Evolutionary conservation across 1,140 invertebrate species (phyloP), one percentile per base, ranked within the genome.

Genomic region (Drosophila sulfurigaster): DNA sequence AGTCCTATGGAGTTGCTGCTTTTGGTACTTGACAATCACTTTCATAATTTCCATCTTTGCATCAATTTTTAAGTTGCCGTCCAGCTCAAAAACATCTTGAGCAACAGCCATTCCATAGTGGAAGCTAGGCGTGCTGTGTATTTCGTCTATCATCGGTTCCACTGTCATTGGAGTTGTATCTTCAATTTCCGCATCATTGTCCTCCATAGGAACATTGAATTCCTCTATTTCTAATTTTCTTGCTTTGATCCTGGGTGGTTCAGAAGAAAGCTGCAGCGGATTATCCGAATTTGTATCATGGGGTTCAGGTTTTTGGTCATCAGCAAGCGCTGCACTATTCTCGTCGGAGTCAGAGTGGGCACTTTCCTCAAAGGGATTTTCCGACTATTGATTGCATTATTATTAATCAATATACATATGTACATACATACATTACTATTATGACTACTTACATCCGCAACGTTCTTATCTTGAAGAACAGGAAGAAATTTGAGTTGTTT

Each of bases 91-190:
- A 15, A 77, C 62, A 45, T 51, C 72, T 13, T 75, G 72, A 15
- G 73, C 59, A 71, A 78, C 20, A 20, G 81, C 82, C 81, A 85
- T 85, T 38, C 72, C 72, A 51, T 63, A 75, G 45, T 75, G 72
- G 15, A 75, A 75, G 32, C 67, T 75, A 1, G 72, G 66, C 1
- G 72, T 63, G 16, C 51, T 70, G 6, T 63, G 58, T 7, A 35
- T 43, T 4, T 64, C 67, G 4, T 75, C 72, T 32, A 70, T 64
- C 10, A 58, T 13, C 3, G 72, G 66, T 20, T 75, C 72, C 8
- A 70, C 35, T 13, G 43, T 10, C 8, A 75, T 70, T n/a, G 72
- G 66, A 10, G 66, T 63, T 28, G 43, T 70, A 7, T 75, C 72
- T 13, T 75, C 72, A 35, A 75, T 41, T 43, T 70, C 72, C 1